Conservation (phyloP, 2,888 invertebrate genomes). For the Parelbella ahira region DNA sequence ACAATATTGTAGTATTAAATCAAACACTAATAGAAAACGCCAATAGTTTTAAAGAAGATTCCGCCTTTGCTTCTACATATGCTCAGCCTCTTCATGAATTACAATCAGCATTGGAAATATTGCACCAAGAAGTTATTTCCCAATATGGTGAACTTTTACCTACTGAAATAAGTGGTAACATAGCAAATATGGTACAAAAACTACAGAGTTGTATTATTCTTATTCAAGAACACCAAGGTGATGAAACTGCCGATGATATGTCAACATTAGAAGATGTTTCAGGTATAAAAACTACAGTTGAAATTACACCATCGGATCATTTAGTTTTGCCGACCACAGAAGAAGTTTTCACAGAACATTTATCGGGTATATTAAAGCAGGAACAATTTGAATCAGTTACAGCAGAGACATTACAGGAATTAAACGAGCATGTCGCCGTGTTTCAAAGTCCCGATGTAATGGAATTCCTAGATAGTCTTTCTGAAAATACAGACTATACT, state of each 20-base stretch:
- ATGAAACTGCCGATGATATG: conserved; percentile 75
- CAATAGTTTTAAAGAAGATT: conserved; percentile 47
- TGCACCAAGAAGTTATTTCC: conserved; percentile 69
- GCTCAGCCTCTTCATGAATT: conserved; percentile 71
- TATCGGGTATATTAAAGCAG: conserved; percentile 35
- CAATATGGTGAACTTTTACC: conserved; percentile 53
- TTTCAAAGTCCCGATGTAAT: conserved; percentile 57
- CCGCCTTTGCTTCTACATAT: conserved; percentile 52
- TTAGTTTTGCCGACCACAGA: conserved; percentile 50
- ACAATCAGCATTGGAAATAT: conserved; percentile 60
- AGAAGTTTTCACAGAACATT: conserved; percentile 31
- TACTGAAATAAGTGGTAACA: conserved; percentile 46
- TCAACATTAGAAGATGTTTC: conserved; percentile 81
- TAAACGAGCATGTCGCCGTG: conserved; percentile 55
- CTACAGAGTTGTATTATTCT: conserved; percentile 67
- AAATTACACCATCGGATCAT: conserved; percentile 59
- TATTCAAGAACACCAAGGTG: conserved; percentile 64
- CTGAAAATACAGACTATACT: conserved; percentile 57
- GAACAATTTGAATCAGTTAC: conserved; percentile 38
- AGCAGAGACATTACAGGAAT: conserved; percentile 56
- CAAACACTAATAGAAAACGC: conserved; percentile 58
- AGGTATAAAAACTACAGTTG: conserved; percentile 77
- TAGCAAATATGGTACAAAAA: conserved; percentile 61
- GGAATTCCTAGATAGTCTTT: conserved; percentile 57
- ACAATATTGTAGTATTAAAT: conserved; percentile 52